A percentile compares a stretch with the other conserved stretches of the same genome.
phyloP scores from a whole-genome alignment of 1,140 invertebrate species.

The Scaptomyza graminum region DNA sequence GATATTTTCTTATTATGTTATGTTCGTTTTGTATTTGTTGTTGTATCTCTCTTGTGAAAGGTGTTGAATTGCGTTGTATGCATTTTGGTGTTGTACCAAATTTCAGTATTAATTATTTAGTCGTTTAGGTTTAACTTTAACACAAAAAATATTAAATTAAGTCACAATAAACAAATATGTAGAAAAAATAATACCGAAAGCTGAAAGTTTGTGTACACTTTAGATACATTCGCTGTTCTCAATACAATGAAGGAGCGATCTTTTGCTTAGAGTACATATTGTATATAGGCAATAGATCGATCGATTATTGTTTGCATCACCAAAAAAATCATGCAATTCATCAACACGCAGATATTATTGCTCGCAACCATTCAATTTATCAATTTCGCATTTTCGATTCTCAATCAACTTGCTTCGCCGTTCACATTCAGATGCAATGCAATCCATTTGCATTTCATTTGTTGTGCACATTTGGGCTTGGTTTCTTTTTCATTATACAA shows the following conservation, averaged over 20 bases:
- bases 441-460: constrained; percentile 47
- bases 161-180: constrained; percentile 3
- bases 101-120: constrained; percentile 58
- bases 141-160: constrained; percentile 1
- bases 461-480: constrained; percentile 63
- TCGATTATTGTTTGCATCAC: constrained; percentile 82
- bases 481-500: constrained; percentile 24
- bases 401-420: constrained; percentile 50
- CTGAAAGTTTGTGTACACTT: constrained; percentile 50
- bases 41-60: neutral
- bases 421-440: constrained; percentile 32
- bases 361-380: constrained; percentile 82
- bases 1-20: constrained; percentile 21
- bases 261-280: constrained; percentile 46
- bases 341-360: constrained; percentile 84
- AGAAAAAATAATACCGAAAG: constrained; percentile 61
- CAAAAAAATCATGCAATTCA: constrained; percentile 82
- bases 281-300: constrained; percentile 67
- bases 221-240: constrained; percentile 69
- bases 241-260: constrained; percentile 77
- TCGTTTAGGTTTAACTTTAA: constrained; percentile 14
- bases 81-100: constrained; percentile 58
- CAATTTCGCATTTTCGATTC: constrained; percentile 11
- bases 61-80: constrained; percentile 57
- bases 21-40: constrained; percentile 17